A percentile compares a stretch with the other conserved stretches of the same genome.
phyloP scores from a whole-genome alignment of 1,140 invertebrate species.

The Lasioglossum albipes region DNA sequence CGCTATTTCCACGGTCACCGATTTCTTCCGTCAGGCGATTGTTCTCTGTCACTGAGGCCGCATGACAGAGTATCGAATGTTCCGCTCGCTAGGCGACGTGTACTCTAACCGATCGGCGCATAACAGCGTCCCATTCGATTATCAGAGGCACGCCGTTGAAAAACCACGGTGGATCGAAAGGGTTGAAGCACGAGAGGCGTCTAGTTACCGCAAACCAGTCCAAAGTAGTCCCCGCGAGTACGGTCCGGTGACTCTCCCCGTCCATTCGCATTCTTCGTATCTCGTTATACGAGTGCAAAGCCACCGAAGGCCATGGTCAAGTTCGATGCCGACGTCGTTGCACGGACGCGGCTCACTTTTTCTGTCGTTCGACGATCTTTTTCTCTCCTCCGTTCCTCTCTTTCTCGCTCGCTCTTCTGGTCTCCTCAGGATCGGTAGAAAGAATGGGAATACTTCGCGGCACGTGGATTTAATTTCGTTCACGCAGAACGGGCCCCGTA shows the following conservation, averaged over 20 bases:
- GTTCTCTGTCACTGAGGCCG: no score
- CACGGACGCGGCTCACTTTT: conserved; percentile 55
- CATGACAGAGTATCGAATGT: no score
- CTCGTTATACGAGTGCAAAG: conserved; percentile 63
- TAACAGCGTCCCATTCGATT: no score
- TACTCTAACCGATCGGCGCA: no score
- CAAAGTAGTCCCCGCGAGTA: conserved; percentile 56
- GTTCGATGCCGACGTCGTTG: conserved; percentile 61
- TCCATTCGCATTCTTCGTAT: conserved; percentile 63
- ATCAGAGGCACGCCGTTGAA: no score
- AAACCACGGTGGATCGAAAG: no score
- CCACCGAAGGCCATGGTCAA: conserved; percentile 62
- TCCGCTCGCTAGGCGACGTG: no score
- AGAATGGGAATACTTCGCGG: conserved; percentile 50
- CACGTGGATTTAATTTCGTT: conserved; percentile 61
- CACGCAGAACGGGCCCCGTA: conserved; percentile 14
- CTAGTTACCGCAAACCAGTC: conserved; percentile 51
- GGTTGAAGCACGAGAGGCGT: conserved; percentile 5
- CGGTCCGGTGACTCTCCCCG: conserved; percentile 50
- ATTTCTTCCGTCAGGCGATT: no score
- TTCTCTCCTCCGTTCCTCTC: not conserved
- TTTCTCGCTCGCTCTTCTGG: not conserved
- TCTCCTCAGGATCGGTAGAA: not conserved
- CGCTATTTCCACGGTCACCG: no score
- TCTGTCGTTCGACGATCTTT: conserved; percentile 54